These are phyloP conservation scores for Romanogobio albipinnatus DNA, from an alignment of 2,113 vertebrate genomes.

Conservation along the genomic window DNA sequence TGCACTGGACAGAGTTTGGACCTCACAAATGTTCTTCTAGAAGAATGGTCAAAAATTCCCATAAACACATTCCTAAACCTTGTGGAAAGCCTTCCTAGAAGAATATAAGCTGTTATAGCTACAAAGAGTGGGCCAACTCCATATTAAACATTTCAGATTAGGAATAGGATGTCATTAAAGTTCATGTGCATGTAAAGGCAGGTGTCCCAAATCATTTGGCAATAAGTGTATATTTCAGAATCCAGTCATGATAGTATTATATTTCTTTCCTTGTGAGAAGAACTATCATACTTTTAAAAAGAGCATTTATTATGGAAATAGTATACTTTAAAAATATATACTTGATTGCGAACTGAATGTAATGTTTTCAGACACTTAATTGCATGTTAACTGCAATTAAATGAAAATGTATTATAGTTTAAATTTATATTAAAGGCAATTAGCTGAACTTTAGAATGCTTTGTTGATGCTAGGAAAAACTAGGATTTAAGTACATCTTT, in stretches of 20 bases:
- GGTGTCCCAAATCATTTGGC: too few relatives aligned
- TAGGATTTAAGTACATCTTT: not conserved
- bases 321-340: not conserved
- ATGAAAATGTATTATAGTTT: not conserved
- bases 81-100: too few relatives aligned
- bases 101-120: too few relatives aligned
- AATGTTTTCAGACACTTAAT: not conserved
- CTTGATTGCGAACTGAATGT: not conserved
- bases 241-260: not conserved
- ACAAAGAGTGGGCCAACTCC: too few relatives aligned
- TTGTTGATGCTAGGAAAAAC: not conserved
- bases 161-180: too few relatives aligned
- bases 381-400: not conserved
- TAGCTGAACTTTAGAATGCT: not conserved
- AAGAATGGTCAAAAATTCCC: too few relatives aligned
- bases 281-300: not conserved
- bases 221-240: not conserved
- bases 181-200: too few relatives aligned
- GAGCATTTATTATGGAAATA: not conserved
- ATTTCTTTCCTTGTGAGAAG: not conserved
- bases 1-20: too few relatives aligned
- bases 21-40: too few relatives aligned
- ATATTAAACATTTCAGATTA: too few relatives aligned
- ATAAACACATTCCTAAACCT: too few relatives aligned
- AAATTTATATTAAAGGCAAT: not conserved